Evolutionary conservation across 2,888 invertebrate species (phyloP), one percentile per base, ranked within the genome.

Genomic region (Bimastos eiseni): DNA sequence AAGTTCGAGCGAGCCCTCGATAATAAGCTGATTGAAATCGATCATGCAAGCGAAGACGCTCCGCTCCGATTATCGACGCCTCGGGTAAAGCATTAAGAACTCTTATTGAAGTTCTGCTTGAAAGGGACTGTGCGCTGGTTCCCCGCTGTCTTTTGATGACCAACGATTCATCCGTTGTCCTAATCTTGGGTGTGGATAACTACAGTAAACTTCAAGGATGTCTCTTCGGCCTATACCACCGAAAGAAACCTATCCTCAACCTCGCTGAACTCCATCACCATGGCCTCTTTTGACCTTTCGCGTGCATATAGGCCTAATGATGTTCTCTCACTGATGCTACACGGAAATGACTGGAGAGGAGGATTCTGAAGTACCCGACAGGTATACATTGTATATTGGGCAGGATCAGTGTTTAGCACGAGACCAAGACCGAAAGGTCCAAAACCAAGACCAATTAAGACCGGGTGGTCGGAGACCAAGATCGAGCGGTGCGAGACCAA

Each of bases 121-220:
- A 38, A 19, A 6, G 49, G 24, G 24, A 34, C 34, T 90, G 49
- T 33, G 34, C 83, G 30, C 55, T 90, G 49, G 34, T 70, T 0
- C 24, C 37, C 34, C 21, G 37, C 19, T 38, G 33, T n/a, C 90
- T 86, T 44, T 90, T 90, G 24, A 90, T 90, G 41, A 90, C 49
- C 30, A 90, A 44, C n/a, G 90, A 83, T 83, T 90, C 90, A 84
- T 90, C 90, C n/a, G 86, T 41, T 36, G 90, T 90, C 44, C 86
- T 90, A 33, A 90, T 37, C 30, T 36, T 84, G 90, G 37, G 86
- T 84, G 86, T 90, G 90, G 33, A 90, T 33, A 13, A 84, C 37
- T 38, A 90, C 37, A 17, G 37, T 83, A 41, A 83, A 90, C n/a
- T 13, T 84, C 19, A 37, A 33, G 33, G 38, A 41, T 33, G 83